A percentile compares a stretch with the other conserved stretches of the same genome.
These are phyloP conservation scores for Calephelis nemesis DNA, from an alignment of 1,140 invertebrate genomes.

Conservation along the genomic window DNA sequence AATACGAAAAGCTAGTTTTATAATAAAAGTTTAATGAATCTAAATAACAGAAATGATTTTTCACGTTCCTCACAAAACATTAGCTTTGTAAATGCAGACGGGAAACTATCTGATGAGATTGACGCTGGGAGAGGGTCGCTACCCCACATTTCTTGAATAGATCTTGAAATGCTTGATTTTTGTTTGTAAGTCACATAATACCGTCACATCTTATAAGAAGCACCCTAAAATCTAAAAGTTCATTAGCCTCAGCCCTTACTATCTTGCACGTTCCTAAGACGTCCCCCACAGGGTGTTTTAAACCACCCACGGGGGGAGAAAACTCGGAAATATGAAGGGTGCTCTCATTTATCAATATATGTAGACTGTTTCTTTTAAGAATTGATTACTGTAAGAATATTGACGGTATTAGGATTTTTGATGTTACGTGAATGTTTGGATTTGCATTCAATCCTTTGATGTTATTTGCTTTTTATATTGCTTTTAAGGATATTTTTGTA, in stretches of 20 bases:
- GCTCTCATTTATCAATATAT: slow-evolving; percentile 77
- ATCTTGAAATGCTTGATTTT: slow-evolving; percentile 2
- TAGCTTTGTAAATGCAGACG: background rate
- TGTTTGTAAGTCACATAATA: slow-evolving; percentile 18
- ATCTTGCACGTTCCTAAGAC: slow-evolving; percentile 74
- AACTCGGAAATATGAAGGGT: slow-evolving; percentile 74
- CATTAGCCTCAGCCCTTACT: slow-evolving; percentile 75
- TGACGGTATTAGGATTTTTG: slow-evolving; percentile 14
- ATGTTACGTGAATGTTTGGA: slow-evolving; percentile 17
- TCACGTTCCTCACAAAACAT: background rate
- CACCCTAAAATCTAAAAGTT: slow-evolving; percentile 67
- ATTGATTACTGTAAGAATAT: slow-evolving; percentile 57
- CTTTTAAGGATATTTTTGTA: no score
- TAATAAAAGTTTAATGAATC: no score
- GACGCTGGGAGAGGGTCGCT: background rate
- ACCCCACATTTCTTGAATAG: slow-evolving; percentile 11
- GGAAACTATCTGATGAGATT: background rate
- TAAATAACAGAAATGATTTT: no score
- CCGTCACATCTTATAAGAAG: slow-evolving; percentile 18
- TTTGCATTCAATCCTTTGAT: slow-evolving; percentile 7
- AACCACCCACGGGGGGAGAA: slow-evolving; percentile 38
- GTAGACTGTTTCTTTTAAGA: slow-evolving; percentile 73
- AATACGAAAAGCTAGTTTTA: no score
- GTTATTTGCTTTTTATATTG: background rate
- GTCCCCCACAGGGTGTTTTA: slow-evolving; percentile 37